phyloP scores from a whole-genome alignment of 2,888 invertebrate genomes.

The Lithophane ornitopus region DNA sequence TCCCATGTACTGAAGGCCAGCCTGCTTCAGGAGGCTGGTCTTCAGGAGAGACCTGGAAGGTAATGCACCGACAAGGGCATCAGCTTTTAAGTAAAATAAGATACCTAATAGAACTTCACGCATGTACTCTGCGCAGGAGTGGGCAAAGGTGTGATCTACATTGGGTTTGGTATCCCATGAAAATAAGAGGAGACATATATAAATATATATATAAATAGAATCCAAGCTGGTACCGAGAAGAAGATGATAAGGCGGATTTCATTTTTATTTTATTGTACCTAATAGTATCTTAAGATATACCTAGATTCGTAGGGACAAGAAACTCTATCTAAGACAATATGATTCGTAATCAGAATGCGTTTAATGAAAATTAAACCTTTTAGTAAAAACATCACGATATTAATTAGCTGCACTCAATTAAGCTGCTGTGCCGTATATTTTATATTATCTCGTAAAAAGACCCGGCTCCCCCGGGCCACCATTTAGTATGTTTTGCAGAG shows the following conservation, averaged over 20 bases:
- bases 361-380: not conserved
- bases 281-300: not conserved
- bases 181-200: not conserved
- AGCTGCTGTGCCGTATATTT: conserved; percentile 12
- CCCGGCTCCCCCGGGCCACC: not conserved
- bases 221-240: not conserved
- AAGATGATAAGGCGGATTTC: too few relatives aligned
- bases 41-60: not conserved
- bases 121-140: too few relatives aligned
- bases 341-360: not conserved
- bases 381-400: not conserved
- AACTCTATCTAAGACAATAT: not conserved
- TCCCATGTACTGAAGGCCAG: too few relatives aligned
- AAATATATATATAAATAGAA: too few relatives aligned
- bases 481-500: conserved; percentile 28
- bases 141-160: not conserved
- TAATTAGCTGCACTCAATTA: conserved; percentile 25
- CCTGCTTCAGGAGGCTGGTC: not conserved
- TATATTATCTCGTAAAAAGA: conserved; percentile 8
- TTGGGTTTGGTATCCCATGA: not conserved
- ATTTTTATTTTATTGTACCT: not conserved
- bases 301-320: not conserved
- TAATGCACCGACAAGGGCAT: not conserved
- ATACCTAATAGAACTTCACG: not conserved
- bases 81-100: not conserved